Evolutionary conservation across 2,888 invertebrate genomes (phyloP), one percentile per base, ranked within the genome.

Genomic region (Tigriopus californicus): DNA sequence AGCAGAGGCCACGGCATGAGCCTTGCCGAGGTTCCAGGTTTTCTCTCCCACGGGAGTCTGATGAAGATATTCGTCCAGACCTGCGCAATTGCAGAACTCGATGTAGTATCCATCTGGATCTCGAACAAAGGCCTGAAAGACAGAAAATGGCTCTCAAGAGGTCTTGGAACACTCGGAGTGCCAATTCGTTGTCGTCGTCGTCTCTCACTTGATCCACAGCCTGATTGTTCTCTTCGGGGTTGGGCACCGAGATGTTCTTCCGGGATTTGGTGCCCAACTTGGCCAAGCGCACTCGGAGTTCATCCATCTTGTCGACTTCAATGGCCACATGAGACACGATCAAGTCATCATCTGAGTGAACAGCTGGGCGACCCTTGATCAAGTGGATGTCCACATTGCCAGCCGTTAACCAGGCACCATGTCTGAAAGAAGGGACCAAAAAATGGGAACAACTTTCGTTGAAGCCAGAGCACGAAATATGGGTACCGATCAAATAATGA

Each of bases 41-140:
- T 22, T 22, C 8, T 54, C 54, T 41, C 41, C 54, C 41, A 18
- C 54, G 40, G 41, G 15, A 15, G 33, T 54, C 11, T 54, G 18
- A 5, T 41, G 49, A 18, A 49, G 41, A 54, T 54, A 54, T 41
- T 54, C 24, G 15, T 54, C 41, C 3, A 54, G 41, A 20, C 18
- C 13, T 41, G 5, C 54, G 41, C 54, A 54, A 5, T 54, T 41
- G 42, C 54, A 54, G 18, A 33, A 40, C 22, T 54, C 54, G 6
- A 54, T 54, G 42, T 54, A 54, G 15, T 54, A 54, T 12, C 54
- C 54, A 22, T 54, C 54, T 15, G 54, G 54, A 41, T 54, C 54
- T 15, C 54, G 33, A n/a, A 54, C 40, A 54, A 54, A 54, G 33
- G 15, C 8, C 52, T 51, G 22, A 2, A 51, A 24, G 24, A 20